Percentiles rank a stretch among this genome's conserved stretches.
Conservation (phyloP, 2,888 invertebrate genomes). For the Phorcus lineatus region DNA sequence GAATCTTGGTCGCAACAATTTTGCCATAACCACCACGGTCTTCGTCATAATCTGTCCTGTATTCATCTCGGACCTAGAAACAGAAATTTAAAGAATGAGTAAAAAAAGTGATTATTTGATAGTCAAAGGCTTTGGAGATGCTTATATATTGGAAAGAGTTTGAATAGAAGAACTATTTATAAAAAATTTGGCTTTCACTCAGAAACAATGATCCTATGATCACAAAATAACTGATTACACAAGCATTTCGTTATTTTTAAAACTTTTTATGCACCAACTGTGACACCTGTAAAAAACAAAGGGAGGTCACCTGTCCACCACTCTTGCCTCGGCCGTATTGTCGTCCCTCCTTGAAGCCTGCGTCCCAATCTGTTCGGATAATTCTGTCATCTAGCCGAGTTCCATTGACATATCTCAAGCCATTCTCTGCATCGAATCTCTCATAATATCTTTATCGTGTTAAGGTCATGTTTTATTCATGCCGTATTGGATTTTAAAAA, state of each 20-base stretch:
- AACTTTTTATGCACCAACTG: no score
- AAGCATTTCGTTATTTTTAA: no score
- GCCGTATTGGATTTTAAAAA: no score
- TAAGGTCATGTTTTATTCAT: not conserved
- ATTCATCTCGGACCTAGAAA: constrained; percentile 93
- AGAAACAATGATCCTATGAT: no score
- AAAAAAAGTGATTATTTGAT: no score
- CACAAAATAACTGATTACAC: no score
- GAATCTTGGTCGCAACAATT: constrained; percentile 79
- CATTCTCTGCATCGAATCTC: constrained; percentile 78
- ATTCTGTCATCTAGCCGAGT: constrained; percentile 97
- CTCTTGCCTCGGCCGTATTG: constrained; percentile 98
- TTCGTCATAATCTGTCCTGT: constrained; percentile 96
- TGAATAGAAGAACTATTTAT: no score
- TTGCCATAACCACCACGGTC: constrained; percentile 98
- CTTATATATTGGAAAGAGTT: no score
- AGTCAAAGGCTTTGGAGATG: no score
- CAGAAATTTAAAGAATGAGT: not conserved
- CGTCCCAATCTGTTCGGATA: constrained; percentile 99
- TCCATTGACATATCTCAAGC: constrained; percentile 91
- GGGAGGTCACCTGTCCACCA: constrained; percentile 90
- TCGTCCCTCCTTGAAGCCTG: constrained; percentile 96
- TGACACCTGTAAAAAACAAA: no score
- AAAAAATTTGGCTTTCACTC: no score
- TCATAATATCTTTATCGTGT: constrained; percentile 76